Evolutionary conservation across 2,888 invertebrate genomes (phyloP), one percentile per base, ranked within the genome.

Genomic region (Plagodis pulveraria): DNA sequence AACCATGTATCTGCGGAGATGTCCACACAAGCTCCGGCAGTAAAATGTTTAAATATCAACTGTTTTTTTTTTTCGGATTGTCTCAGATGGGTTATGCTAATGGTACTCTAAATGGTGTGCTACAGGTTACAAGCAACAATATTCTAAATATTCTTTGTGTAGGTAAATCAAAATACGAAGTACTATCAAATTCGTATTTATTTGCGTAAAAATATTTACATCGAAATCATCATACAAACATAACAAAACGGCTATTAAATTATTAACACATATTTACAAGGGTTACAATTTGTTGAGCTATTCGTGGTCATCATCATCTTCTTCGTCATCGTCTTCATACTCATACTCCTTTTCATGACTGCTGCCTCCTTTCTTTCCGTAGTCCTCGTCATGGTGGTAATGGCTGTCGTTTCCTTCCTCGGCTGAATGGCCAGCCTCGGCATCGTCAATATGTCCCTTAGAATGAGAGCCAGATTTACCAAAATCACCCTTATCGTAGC

Each of bases 381-480:
- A 95, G 58, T 94, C 93, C 32, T 90, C 89, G 51, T 93, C 87
- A 50, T 95, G 82, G 32, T 90, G 86, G 70, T 94, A 91, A 74
- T 94, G 93, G 33, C 88, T 92, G 9, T 94, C 93, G 42, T 93
- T 84, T 0, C 94, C 95, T 67, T 93, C 89, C 63, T 94, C 93
- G 22, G 91, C 92, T 45, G 93, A 90, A 79, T 94, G 94, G 6
- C 94, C 94, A 44, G 89, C 87, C 64, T 94, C 91, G 36, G 84
- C 87, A 58, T 91, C 90, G 65, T 94, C 89, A 65, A 88, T 75
- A 64, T 93, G 89, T 0, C 95, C 95, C 67, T 95, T 94, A 62
- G 94, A 93, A 70, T 89, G 89, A 69, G 85, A 89, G 0, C 94
- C 96, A 69, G 93, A 89, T 66, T 94, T 93, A 0, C 94, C 94